Base-by-base conservation (phyloP, 1,140 invertebrate species). In the Capitella teleta region DNA sequence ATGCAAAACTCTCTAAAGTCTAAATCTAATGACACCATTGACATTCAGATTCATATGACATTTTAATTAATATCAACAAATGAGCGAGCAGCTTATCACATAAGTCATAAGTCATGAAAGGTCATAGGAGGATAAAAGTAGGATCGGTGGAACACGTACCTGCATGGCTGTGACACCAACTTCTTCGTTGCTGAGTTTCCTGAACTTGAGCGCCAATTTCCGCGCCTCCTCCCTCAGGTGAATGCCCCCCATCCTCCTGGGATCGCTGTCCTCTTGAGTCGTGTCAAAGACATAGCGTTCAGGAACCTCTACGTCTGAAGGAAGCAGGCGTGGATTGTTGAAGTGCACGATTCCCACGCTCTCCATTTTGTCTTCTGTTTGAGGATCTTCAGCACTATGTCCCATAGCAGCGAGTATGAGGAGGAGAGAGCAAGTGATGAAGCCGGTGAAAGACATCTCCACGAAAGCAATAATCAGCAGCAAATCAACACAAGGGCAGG, bases 101-200 rank as follows among this genome's bases (percentile, higher is more conserved):
- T 41, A 3, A 38, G 19, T 3, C 16, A 21, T 6, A n/a, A 23
- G 2, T 1, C 14, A 36, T 3, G 18, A 6, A 16, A 18, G 16
- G 25, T 14, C 25, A 36, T 5, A 28, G 26, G 19, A 8, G 2
- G 12, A 12, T 46, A 28, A 28, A 8, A 18, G 28, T 37, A 23
- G 10, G n/a, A 42, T 34, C 8, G 12, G 28, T 47, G 24, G 8
- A 3, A 47, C 19, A 57, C 57, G 52, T 56, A 69, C 77, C 70
- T 79, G 76, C 65, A 80, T 78, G 28, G 70, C 72, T 14, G 74
- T 66, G 46, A 79, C 70, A 23, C 76, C 76, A 51, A 80, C 64
- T 68, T 80, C 79, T 53, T 77, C 68, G 64, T 78, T 77, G 36
- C 67, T 62, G 52, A 63, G 70, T 71, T 53, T 66, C 34, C 67